Conservation (phyloP, 2,797 vertebrate genomes). For the Darevskia mixta region DNA sequence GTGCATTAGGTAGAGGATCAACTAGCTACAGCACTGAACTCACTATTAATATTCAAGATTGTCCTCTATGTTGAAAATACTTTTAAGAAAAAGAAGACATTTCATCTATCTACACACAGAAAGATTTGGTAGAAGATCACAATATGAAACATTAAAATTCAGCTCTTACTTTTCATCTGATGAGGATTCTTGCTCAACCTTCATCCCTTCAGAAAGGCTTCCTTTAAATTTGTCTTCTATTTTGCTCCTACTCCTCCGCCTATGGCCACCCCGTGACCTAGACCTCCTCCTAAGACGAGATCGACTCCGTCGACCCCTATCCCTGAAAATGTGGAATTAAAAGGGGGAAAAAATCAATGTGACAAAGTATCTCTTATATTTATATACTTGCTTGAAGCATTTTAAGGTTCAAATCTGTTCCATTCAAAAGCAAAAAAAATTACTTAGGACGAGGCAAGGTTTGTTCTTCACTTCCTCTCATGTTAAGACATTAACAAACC, state of each 20-base stretch:
- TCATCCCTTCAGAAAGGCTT: slow-evolving; percentile 98
- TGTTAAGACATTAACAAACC: too few species aligned
- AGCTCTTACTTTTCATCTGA: slow-evolving; percentile 91
- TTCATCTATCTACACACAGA: neutral
- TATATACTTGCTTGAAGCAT: neutral
- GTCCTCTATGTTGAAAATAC: neutral
- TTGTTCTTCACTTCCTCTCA: neutral
- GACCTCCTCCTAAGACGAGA: slow-evolving; percentile 89
- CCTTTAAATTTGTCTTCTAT: slow-evolving; percentile 99
- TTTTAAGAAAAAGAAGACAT: neutral
- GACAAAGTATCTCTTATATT: neutral
- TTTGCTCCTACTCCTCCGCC: slow-evolving; percentile 88
- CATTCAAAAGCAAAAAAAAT: neutral
- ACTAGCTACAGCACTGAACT: neutral
- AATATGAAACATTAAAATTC: neutral
- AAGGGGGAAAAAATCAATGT: neutral
- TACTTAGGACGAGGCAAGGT: too few species aligned
- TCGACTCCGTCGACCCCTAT: slow-evolving; percentile 87
- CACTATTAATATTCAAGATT: neutral
- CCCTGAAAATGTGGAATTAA: slow-evolving; percentile 73
- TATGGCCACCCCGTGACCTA: slow-evolving; percentile 87
- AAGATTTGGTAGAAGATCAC: neutral
- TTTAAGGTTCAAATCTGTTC: neutral
- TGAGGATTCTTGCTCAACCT: slow-evolving; percentile 93
- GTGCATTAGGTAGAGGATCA: neutral